A percentile compares a stretch with the other conserved stretches of the same genome.
Evolutionary conservation across 2,888 invertebrate species (phyloP).

Genomic region (Archips xylosteana): DNA sequence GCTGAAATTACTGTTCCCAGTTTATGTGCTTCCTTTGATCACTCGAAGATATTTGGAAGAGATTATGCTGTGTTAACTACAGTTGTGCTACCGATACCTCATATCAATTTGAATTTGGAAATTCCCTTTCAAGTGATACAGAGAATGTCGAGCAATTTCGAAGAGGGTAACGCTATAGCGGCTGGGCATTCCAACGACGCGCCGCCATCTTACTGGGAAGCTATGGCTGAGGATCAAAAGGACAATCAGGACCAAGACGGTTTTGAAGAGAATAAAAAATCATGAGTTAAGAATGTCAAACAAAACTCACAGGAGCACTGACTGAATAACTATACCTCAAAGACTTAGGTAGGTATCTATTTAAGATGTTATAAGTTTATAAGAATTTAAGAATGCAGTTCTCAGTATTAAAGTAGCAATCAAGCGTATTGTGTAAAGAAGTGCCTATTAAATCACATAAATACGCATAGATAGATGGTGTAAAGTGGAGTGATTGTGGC

Average conservation of each 20-base stretch:
- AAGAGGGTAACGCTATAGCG: neutral
- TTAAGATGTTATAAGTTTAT: too few relatives aligned
- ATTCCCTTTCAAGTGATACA: slow-evolving; percentile 32
- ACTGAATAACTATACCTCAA: neutral
- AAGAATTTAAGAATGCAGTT: neutral
- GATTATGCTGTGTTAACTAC: slow-evolving; percentile 19
- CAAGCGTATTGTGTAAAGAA: too few relatives aligned
- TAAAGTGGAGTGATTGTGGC: too few relatives aligned
- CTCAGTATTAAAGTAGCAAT: neutral
- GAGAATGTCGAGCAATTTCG: neutral
- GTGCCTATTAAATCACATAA: too few relatives aligned
- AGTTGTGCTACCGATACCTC: slow-evolving; percentile 19
- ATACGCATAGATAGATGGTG: too few relatives aligned
- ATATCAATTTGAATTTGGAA: slow-evolving; percentile 24
- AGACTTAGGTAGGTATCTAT: too few relatives aligned
- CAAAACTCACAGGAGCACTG: neutral
- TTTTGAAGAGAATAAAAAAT: neutral
- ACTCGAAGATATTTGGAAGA: slow-evolving; percentile 22
- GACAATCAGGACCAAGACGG: neutral
- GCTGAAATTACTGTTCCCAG: slow-evolving; percentile 17
- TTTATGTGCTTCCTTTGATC: slow-evolving; percentile 27
- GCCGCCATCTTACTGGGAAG: slow-evolving; percentile 30
- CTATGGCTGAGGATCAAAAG: slow-evolving; percentile 22
- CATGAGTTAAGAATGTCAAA: neutral
- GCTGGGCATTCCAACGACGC: slow-evolving; percentile 3